These are phyloP conservation scores for Astur gentilis DNA, from an alignment of 2,113 vertebrate species.

Conservation along the genomic window DNA sequence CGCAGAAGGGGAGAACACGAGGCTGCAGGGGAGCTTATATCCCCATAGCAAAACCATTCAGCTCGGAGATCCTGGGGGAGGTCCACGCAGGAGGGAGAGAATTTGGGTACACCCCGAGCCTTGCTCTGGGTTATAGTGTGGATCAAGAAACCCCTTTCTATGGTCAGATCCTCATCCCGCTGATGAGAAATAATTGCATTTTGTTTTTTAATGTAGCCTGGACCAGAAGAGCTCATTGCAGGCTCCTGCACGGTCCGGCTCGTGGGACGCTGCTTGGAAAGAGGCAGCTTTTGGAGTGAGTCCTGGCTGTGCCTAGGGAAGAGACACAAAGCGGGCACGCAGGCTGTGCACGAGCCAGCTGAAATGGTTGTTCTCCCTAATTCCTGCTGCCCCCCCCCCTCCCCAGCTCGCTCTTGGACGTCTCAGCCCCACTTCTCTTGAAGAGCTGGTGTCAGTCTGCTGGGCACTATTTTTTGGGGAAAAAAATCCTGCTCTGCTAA, in stretches of 20 bases:
- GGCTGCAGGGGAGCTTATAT: background rate
- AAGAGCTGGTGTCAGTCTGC: background rate
- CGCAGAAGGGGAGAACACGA: background rate
- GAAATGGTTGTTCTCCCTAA: background rate
- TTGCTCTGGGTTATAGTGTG: background rate
- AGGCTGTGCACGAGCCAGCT: background rate
- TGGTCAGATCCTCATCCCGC: accelerated
- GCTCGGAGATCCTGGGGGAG: background rate
- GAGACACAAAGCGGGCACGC: background rate
- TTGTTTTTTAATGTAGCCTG: background rate
- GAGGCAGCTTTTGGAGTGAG: background rate
- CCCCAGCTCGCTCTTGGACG: accelerated
- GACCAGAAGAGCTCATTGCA: background rate
- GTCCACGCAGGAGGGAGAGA: background rate
- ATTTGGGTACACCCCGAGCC: background rate
- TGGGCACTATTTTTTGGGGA: background rate
- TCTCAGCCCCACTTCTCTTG: background rate
- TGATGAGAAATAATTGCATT: background rate
- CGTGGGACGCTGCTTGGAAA: background rate
- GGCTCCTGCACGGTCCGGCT: background rate
- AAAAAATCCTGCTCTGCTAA: background rate
- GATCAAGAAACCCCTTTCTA: background rate
- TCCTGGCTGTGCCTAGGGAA: background rate
- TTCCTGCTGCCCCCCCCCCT: background rate
- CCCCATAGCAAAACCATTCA: background rate